Evolutionary conservation across 2,888 invertebrate species (phyloP).

Genomic region (Tridacna crocea): DNA sequence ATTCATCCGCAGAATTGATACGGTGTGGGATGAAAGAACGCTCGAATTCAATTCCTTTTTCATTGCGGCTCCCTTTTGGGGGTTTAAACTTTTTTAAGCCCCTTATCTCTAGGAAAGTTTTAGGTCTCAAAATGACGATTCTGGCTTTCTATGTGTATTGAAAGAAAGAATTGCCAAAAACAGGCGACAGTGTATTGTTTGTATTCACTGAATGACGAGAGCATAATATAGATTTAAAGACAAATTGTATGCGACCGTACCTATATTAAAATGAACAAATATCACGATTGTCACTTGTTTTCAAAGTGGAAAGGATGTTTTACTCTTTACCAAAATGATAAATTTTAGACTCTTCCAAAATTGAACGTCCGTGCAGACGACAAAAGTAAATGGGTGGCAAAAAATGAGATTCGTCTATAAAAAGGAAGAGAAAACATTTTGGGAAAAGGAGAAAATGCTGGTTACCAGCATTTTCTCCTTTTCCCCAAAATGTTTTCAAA

Average conservation of each 20-base stretch:
- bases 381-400: too few relatives aligned
- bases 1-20: slow-evolving; percentile 25
- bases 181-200: too few relatives aligned
- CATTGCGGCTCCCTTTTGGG: background rate
- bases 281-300: too few relatives aligned
- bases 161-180: too few relatives aligned
- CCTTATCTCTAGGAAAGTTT: background rate
- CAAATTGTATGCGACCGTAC: too few relatives aligned
- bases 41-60: background rate
- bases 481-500: background rate
- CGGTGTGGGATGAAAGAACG: slow-evolving; percentile 15
- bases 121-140: too few relatives aligned
- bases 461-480: background rate
- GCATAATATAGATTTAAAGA: too few relatives aligned
- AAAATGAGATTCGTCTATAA: background rate
- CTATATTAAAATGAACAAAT: too few relatives aligned
- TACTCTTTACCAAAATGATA: background rate
- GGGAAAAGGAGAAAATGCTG: slow-evolving; percentile 2
- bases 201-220: too few relatives aligned
- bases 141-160: too few relatives aligned
- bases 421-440: background rate
- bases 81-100: background rate
- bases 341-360: too few relatives aligned
- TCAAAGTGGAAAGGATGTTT: background rate
- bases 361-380: too few relatives aligned